Conservation (phyloP, 2,888 invertebrate genomes). For the Luffia ferchaultella region DNA sequence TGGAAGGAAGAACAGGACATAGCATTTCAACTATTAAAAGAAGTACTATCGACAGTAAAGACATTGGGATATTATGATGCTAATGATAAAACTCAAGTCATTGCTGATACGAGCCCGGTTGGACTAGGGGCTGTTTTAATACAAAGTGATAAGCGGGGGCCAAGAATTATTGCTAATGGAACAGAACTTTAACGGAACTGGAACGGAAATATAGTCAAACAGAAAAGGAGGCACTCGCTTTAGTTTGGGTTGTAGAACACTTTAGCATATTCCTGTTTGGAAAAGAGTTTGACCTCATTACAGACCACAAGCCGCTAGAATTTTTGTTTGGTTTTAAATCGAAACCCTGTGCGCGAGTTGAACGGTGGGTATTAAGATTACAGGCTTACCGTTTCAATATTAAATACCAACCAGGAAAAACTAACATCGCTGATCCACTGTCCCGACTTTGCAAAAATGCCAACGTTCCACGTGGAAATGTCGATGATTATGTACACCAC, state of each 20-base stretch:
- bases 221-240: conserved; percentile 22
- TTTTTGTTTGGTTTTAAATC: conserved; percentile 19
- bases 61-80: conserved; percentile 24
- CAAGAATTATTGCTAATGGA: conserved; percentile 30
- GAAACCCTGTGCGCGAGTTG: conserved; percentile 19
- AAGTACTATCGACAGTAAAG: conserved; percentile 19
- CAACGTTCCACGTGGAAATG: background rate
- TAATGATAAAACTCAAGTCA: conserved; percentile 21
- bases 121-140: conserved; percentile 24
- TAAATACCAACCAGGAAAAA: conserved; percentile 15
- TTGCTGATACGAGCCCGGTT: conserved; percentile 29
- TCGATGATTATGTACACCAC: conserved; percentile 2
- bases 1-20: background rate
- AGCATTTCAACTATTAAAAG: conserved; percentile 3
- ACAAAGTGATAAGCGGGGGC: conserved; percentile 18
- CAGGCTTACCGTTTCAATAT: too few relatives aligned
- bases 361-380: too few relatives aligned
- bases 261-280: too few relatives aligned
- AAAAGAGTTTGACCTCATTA: too few relatives aligned
- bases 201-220: conserved; percentile 26
- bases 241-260: conserved; percentile 21
- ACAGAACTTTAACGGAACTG: conserved; percentile 24
- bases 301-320: conserved; percentile 24
- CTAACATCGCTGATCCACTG: conserved; percentile 23
- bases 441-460: conserved; percentile 16